Evolutionary conservation across 2,888 invertebrate genomes (phyloP), one percentile per base, ranked within the genome.

Genomic region (Zonitis immaculata): DNA sequence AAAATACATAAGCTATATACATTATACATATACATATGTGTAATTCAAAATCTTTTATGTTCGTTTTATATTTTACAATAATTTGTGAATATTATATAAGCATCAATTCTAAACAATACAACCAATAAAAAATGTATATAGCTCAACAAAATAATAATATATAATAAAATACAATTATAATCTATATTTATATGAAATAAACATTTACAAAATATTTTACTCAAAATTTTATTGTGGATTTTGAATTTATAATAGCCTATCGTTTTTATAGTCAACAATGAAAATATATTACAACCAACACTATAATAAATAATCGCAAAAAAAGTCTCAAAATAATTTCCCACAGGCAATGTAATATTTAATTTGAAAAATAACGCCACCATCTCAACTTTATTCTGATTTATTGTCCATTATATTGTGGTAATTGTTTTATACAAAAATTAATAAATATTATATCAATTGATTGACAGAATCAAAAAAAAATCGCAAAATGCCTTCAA

Each of bases 271-370:
- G 39, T 18, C 39, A 39, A 39, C 39, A 39, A 6, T 20, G 20
- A 11, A 20, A 20, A 39, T 39, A 39, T 39, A 39, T 39, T 20
- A n/a, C 39, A 39, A 39, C 18, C 39, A 39, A 39, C 39, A 39
- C 18, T 39, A 39, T 20, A 16, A 50, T 43, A 45, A 39, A 35
- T 43, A 44, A 22, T 22, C 3, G 3, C 3, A 48, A 48, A 52
- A 47, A 43, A 48, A 52, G 49, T 9, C 32, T 54, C 49, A 54
- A 54, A 54, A 54, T 54, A 54, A 54, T 54, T 54, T 54, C 54
- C 54, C 54, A 49, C 32, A 49, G 54, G 54, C 54, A 35, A 54
- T 50, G 48, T 51, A 54, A 51, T 54, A 54, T 51, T 54, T 54
- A 54, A 54, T 54, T 51, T 48, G 47, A 47, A 44, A 51, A 45